Evolutionary conservation across 2,113 vertebrate genomes (phyloP), one percentile per base, ranked within the genome.

Genomic region (Elgaria multicarinata): DNA sequence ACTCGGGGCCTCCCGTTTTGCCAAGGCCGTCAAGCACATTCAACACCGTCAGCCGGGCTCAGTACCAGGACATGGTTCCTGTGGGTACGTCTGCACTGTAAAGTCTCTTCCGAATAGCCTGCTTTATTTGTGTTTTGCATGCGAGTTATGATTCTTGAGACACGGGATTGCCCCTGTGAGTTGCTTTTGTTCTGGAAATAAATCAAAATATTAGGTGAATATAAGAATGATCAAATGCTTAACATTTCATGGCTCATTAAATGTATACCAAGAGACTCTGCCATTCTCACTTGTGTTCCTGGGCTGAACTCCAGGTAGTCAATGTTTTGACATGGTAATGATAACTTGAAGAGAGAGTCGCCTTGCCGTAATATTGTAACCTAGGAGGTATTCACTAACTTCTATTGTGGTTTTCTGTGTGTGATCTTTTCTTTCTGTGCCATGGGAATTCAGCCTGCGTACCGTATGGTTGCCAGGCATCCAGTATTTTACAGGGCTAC

Each of bases 61-160:
- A 99, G 95, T 98, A 98, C 96, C 99, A 98, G 88, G 99, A 99
- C 22, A 95, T 98, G 97, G 98, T 99, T 83, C 99, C 99, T 90
- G 98, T 99, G 93, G 99, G 99, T 99, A 97, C 4, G 99, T 98
- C 31, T 46, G 33, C 83, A 2, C 16, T 12, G 0, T 0, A 10
- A 12, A 10, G 71, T 74, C 46, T 89, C 83, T 44, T 72, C 4
- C 1, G 80, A 80, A 36, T 44, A 81, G 62, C 28, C 16, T 31
- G 28, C 28, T 72, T 44, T 20, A 18, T 50, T 77, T 83, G 28
- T 6, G 46, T 46, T 76, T 89, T 50, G 62, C n/a, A 50, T 84
- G 33, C 18, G 2, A 62, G 31, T 13, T 71, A 4, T 10, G 42
- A 39, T 75, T 72, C 53, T 53, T 67, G 44, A 46, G 53, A 7